Conservation (phyloP, 1,140 invertebrate species). For the Sminthurinus signatus region DNA sequence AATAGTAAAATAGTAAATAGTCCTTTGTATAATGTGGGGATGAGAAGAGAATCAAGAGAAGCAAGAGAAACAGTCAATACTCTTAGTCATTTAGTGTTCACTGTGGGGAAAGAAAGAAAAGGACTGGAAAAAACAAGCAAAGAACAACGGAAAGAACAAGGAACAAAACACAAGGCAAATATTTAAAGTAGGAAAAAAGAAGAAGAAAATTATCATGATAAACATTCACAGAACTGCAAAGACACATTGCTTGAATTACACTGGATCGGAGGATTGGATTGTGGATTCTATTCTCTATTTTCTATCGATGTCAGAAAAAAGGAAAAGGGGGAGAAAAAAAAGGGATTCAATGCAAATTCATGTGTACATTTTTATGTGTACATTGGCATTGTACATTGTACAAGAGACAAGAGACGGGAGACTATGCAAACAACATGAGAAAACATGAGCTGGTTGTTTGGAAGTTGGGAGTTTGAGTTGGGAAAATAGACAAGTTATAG, state of each 20-base stretch:
- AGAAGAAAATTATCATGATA: no score
- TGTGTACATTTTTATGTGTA: background rate
- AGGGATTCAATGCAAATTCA: no score
- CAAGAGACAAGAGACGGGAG: slow-evolving; percentile 14
- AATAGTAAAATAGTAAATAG: no score
- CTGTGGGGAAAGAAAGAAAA: no score
- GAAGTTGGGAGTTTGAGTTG: slow-evolving; percentile 7
- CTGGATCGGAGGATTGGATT: no score
- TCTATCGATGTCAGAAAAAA: background rate
- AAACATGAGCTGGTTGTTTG: no score
- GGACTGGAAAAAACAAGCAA: no score
- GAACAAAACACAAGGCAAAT: slow-evolving; percentile 23
- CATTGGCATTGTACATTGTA: background rate
- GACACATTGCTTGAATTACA: no score
- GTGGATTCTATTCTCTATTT: no score
- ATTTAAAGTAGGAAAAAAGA: slow-evolving; percentile 27
- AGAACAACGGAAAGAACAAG: background rate
- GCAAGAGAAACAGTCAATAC: slow-evolving; percentile 1
- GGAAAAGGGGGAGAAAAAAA: background rate
- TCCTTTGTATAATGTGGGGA: background rate
- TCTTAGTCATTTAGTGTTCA: no score
- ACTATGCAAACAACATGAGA: no score
- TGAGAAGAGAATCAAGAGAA: slow-evolving; percentile 1
- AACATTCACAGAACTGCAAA: no score
- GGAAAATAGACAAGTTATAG: slow-evolving; percentile 34